These are phyloP conservation scores for Artibeus lituratus DNA, from an alignment of 2,797 vertebrate genomes.

Conservation along the genomic window DNA sequence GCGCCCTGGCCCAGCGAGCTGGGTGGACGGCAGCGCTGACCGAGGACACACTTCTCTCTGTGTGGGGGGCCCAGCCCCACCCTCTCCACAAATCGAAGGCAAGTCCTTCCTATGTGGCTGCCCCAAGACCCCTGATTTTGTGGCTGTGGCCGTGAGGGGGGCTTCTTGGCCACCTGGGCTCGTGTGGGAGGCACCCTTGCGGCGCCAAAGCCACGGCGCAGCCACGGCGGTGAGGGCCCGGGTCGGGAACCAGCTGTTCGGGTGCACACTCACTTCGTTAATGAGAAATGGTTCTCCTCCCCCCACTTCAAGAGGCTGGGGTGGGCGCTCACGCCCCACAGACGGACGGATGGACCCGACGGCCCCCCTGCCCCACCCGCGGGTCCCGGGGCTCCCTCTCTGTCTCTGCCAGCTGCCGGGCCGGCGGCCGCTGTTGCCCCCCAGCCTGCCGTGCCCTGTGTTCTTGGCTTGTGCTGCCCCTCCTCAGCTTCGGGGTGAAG, in stretches of 20 bases:
- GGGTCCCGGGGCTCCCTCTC: background rate
- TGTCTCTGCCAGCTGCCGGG: background rate
- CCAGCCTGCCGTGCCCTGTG: background rate
- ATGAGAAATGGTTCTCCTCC: background rate
- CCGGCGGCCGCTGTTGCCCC: background rate
- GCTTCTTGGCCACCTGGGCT: background rate
- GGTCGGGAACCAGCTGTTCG: background rate
- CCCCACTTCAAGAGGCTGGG: background rate
- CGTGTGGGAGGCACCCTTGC: accelerated
- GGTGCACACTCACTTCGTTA: background rate
- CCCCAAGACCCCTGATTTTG: background rate
- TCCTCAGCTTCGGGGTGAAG: background rate
- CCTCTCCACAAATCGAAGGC: background rate
- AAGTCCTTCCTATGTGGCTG: background rate
- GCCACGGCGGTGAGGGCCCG: accelerated
- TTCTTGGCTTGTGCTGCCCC: accelerated
- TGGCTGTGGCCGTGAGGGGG: background rate
- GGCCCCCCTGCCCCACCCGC: accelerated
- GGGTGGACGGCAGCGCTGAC: accelerated
- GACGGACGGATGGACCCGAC: accelerated
- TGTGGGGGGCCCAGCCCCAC: background rate
- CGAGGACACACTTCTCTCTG: background rate
- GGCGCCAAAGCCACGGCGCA: background rate
- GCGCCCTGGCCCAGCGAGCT: accelerated
- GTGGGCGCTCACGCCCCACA: background rate